These are phyloP conservation scores for Onychomys leucogaster DNA, from an alignment of 2,797 vertebrate species.

Conservation along the genomic window DNA sequence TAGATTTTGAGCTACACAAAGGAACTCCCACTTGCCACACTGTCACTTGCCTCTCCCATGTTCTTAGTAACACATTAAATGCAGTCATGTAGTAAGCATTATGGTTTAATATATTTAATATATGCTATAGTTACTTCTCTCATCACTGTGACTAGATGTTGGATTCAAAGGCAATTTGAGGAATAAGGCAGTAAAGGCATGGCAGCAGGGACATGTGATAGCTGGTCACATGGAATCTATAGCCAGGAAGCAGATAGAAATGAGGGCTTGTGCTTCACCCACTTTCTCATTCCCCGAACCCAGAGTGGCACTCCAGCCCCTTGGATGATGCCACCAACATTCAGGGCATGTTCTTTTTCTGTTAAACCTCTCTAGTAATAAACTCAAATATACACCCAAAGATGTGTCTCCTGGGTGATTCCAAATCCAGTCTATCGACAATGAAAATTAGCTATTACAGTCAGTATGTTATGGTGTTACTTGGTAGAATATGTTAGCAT, in stretches of 20 bases:
- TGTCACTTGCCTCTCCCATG: neutral
- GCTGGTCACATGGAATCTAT: neutral
- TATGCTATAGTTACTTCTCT: neutral
- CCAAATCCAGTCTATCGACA: neutral
- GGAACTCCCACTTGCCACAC: neutral
- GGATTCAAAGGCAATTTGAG: neutral
- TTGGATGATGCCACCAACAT: neutral
- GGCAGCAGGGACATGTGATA: neutral
- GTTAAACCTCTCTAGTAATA: neutral
- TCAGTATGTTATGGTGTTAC: neutral
- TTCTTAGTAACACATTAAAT: slow-evolving; percentile 21
- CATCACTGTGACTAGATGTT: neutral
- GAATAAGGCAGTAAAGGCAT: neutral
- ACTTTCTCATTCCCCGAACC: neutral
- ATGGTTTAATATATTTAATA: slow-evolving; percentile 31
- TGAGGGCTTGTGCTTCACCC: neutral
- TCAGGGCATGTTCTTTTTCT: neutral
- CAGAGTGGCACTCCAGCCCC: too few relatives aligned
- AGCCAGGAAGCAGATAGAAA: neutral
- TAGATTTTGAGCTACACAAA: neutral
- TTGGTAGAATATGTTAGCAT: neutral
- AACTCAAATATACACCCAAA: neutral
- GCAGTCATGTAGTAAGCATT: neutral
- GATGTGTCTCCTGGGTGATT: neutral
- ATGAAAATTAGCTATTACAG: neutral